Conservation (phyloP, 2,888 invertebrate species). For the Drosophila neotestacea region DNA sequence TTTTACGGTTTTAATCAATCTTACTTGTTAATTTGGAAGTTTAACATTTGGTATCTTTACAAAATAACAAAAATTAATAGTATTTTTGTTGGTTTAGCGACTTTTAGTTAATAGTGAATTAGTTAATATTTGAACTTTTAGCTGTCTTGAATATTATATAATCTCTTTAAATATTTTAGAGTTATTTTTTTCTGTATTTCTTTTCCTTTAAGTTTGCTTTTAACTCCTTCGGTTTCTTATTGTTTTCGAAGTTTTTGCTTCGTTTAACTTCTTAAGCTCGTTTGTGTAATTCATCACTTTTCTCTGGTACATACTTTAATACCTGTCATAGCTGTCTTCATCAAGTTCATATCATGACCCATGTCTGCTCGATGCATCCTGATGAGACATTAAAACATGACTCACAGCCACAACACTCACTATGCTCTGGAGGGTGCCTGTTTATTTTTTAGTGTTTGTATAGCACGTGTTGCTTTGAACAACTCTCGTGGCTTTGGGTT, state of each 20-base stretch:
- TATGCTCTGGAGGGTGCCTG: too few relatives aligned
- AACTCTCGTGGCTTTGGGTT: neutral
- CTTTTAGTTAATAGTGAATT: too few relatives aligned
- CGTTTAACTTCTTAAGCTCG: neutral
- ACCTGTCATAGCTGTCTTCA: constrained; percentile 28
- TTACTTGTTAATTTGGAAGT: too few relatives aligned
- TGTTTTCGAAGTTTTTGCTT: neutral
- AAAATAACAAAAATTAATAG: too few relatives aligned
- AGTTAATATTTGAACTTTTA: too few relatives aligned
- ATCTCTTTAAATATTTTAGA: too few relatives aligned
- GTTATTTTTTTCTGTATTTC: too few relatives aligned
- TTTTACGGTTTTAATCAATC: neutral
- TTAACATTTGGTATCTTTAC: too few relatives aligned
- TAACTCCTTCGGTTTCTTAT: too few relatives aligned
- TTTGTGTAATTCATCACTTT: constrained; percentile 9
- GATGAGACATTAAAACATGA: constrained; percentile 24
- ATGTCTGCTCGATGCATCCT: constrained; percentile 31
- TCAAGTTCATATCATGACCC: constrained; percentile 32
- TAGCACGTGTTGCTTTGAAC: constrained; percentile 23
- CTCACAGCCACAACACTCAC: neutral
- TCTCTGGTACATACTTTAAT: constrained; percentile 10
- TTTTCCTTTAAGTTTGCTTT: too few relatives aligned
- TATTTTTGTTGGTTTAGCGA: too few relatives aligned
- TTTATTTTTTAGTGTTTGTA: neutral
- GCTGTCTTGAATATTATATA: too few relatives aligned